Evolutionary conservation across 2,113 vertebrate species (phyloP).

Genomic region (Chloropsis cyanopogon): DNA sequence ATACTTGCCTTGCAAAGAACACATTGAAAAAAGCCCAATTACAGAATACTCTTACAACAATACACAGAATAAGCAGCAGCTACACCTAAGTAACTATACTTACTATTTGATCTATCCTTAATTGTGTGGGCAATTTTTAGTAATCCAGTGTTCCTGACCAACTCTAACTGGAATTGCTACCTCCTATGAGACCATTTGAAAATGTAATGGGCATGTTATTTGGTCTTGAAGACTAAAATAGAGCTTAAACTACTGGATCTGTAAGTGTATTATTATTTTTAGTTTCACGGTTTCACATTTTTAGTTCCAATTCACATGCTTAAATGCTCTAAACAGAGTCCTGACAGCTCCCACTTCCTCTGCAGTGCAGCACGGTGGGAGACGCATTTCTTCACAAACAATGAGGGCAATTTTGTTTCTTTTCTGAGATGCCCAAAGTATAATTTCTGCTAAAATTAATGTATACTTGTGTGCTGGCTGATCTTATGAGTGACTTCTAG

Average conservation of each 20-base stretch:
- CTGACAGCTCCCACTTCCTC: conserved; percentile 10
- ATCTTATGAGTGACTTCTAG: conserved; percentile 45
- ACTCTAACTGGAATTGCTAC: neutral
- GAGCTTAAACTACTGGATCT: neutral
- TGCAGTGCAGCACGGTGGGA: neutral
- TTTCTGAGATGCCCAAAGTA: conserved; percentile 39
- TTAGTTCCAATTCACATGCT: neutral
- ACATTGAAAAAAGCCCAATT: neutral
- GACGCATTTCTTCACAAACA: neutral
- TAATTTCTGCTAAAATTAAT: conserved; percentile 27
- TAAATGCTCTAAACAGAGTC: neutral
- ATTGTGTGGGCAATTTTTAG: neutral
- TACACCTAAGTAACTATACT: neutral
- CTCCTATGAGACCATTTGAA: neutral
- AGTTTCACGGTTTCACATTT: neutral
- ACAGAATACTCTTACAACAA: neutral
- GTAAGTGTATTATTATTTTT: neutral
- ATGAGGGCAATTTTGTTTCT: conserved; percentile 22
- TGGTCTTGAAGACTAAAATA: conserved; percentile 28
- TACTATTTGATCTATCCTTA: neutral
- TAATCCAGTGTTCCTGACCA: neutral
- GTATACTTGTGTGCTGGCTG: neutral
- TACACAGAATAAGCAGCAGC: neutral
- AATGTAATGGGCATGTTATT: neutral
- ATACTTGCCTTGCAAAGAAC: neutral